Evolutionary conservation across 2,888 invertebrate genomes (phyloP).

Genomic region (Macropis europaea): DNA sequence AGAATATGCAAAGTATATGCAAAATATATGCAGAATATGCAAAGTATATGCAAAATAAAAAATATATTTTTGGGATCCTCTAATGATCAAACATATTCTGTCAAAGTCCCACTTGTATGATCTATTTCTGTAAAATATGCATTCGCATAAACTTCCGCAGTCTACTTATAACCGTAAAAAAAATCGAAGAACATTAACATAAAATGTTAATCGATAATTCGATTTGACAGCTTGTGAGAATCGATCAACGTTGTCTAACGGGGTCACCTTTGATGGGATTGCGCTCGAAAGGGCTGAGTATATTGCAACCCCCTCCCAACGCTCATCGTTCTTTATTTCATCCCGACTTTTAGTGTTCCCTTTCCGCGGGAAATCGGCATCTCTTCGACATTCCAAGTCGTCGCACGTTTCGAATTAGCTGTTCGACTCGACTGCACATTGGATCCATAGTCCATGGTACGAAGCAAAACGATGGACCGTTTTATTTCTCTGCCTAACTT

Average conservation of each 20-base stretch:
- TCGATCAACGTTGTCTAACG: constrained; percentile 54
- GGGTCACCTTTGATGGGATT: constrained; percentile 9
- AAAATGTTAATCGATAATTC: constrained; percentile 45
- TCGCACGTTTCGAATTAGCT: constrained; percentile 78
- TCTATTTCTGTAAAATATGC: constrained; percentile 22
- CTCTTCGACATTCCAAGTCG: constrained; percentile 73
- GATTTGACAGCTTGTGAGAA: constrained; percentile 23
- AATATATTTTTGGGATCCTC: no score
- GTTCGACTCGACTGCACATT: constrained; percentile 76
- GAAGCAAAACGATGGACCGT: constrained; percentile 55
- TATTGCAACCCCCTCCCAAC: constrained; percentile 8
- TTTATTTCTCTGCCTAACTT: constrained; percentile 30
- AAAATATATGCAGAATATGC: no score
- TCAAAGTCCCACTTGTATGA: no score
- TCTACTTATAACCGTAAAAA: constrained; percentile 40
- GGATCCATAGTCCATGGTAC: constrained; percentile 70
- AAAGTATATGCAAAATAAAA: no score
- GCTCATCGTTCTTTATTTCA: constrained; percentile 39
- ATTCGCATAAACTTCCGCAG: no score
- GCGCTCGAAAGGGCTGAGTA: background rate
- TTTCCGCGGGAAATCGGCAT: constrained; percentile 60
- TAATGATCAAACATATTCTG: no score
- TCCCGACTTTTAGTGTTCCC: constrained; percentile 13
- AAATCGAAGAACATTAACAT: constrained; percentile 46
- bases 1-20: no score